Conservation (phyloP, 2,797 vertebrate genomes). For the Bradypodion ventrale region DNA sequence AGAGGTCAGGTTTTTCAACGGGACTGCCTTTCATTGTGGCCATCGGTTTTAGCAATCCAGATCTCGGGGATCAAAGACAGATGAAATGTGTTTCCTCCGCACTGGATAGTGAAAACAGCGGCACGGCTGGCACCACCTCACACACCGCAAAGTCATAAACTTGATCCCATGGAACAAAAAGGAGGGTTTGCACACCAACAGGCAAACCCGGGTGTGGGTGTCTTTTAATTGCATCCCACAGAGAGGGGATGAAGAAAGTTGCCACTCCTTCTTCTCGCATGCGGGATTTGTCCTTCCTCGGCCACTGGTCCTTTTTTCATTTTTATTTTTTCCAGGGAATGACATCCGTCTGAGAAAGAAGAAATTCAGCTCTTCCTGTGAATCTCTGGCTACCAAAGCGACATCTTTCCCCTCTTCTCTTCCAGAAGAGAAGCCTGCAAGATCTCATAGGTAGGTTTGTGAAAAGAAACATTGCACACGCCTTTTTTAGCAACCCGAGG, state of each 20-base stretch:
- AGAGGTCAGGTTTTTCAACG: constrained; percentile 81
- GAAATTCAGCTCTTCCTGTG: no score
- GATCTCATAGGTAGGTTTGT: no score
- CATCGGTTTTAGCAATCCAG: constrained; percentile 78
- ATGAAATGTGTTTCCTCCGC: constrained; percentile 74
- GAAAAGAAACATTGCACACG: no score
- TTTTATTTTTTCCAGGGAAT: constrained; percentile 43
- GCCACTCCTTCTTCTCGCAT: constrained; percentile 37
- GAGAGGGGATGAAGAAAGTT: constrained; percentile 29
- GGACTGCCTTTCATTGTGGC: constrained; percentile 83
- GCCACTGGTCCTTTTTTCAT: constrained; percentile 25
- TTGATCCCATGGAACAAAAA: constrained; percentile 62
- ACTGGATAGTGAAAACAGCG: constrained; percentile 73
- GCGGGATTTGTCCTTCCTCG: constrained; percentile 11
- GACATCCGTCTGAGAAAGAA: not conserved
- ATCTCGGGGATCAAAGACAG: constrained; percentile 80
- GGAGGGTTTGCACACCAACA: constrained; percentile 10
- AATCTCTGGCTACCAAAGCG: no score
- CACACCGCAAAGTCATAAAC: constrained; percentile 75
- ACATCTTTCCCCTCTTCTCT: no score
- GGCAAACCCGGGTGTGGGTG: not conserved
- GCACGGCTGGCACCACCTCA: constrained; percentile 69
- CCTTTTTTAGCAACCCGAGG: no score
- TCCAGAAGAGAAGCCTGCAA: no score
- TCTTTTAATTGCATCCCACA: constrained; percentile 42